Base-by-base conservation (phyloP, 1,140 invertebrate species). In the Asobara japonica region DNA sequence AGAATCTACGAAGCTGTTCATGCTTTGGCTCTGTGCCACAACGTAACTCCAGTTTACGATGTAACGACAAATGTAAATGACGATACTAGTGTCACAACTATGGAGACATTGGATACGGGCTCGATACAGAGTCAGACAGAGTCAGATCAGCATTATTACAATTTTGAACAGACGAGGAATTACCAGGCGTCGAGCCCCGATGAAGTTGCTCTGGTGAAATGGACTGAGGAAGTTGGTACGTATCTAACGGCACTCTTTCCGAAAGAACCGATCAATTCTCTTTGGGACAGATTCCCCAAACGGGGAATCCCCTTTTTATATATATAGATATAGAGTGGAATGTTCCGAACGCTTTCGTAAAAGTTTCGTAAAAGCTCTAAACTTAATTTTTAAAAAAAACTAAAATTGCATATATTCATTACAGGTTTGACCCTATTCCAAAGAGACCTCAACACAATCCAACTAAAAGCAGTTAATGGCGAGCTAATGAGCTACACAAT, bases 21-120 rank as follows among this genome's bases (percentile, higher is more conserved):
- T 78, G 97, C 98, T 0, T 86, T 99, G 11, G 97, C 98, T 0
- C 87, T 99, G 4, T 99, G 98, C 87, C 98, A 99, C 84, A 99
- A 99, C 88, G 98, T 99, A 0, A 99, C 98, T 0, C 98, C 98
- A 0, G 96, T 99, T 4, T 96, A 95, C 82, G 97, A 99, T 78
- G 88, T 88, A 3, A 80, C 81, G 8, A 81, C 18, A 45, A 65
- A 73, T 1, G 60, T 74, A 30, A 83, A 82, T 56, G 60, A 82
- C 20, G 85, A 87, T 61, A 77, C 80, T 0, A 88, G 85, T 33
- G 77, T 87, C 8, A 51, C 76, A 41, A 82, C 80, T 2, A 74
- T 73, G 10, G 83, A 87, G 65, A 86, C 85, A 20, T 79, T 83
- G 25, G 84, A 87, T 73, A 84, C 84, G 25, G 84, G 82, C 31